Evolutionary conservation across 2,888 invertebrate genomes (phyloP).

Genomic region (Blastobasis adustella): DNA sequence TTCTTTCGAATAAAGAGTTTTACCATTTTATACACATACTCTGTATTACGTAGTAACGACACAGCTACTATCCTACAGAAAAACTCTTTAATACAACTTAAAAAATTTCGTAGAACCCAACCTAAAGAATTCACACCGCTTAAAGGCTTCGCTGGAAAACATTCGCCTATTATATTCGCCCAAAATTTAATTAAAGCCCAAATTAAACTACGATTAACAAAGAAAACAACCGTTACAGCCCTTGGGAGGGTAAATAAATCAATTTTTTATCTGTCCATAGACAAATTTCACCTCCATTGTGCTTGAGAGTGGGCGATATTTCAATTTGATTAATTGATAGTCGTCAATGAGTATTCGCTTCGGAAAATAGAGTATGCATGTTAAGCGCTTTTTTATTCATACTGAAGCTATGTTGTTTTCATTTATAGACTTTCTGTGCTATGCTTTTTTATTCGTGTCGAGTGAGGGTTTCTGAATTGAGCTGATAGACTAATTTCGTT

Average conservation of each 20-base stretch:
- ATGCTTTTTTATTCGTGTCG: not conserved
- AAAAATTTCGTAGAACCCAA: not conserved
- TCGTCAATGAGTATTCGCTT: conserved; percentile 19
- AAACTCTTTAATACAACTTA: not conserved
- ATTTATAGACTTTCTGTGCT: not conserved
- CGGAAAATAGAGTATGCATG: conserved; percentile 2
- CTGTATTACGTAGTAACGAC: too few relatives aligned
- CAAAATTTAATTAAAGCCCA: not conserved
- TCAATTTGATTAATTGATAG: conserved; percentile 33
- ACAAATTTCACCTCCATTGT: conserved; percentile 1
- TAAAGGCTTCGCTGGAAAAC: not conserved
- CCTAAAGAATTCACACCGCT: not conserved
- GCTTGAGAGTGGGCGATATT: conserved; percentile 17
- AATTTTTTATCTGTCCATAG: not conserved
- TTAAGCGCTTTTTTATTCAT: not conserved
- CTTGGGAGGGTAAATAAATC: not conserved
- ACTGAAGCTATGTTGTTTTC: not conserved
- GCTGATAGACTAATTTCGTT: not conserved
- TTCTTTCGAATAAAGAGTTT: too few relatives aligned
- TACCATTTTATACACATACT: too few relatives aligned
- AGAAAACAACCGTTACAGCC: not conserved
- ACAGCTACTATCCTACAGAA: too few relatives aligned
- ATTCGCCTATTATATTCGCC: not conserved
- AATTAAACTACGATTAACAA: not conserved
- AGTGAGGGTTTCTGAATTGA: not conserved